Conservation (phyloP, 2,888 invertebrate species). For the Drosophila lutescens region DNA sequence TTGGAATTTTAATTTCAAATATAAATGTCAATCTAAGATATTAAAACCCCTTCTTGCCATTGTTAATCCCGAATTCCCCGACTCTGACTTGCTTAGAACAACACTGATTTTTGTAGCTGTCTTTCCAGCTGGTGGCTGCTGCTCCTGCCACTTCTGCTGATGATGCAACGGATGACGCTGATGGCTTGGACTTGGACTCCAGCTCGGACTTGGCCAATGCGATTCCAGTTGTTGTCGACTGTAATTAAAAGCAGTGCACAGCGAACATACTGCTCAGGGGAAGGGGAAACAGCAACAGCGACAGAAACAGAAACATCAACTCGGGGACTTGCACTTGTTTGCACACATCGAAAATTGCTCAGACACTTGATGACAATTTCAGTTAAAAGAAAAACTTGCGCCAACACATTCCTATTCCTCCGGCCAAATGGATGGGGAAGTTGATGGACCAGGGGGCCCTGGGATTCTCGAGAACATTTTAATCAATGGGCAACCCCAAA, state of each 20-base stretch:
- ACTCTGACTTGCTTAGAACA: constrained; percentile 17
- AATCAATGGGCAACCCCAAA: constrained; percentile 61
- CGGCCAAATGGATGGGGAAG: constrained; percentile 24
- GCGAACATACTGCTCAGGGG: constrained; percentile 33
- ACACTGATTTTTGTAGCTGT: constrained; percentile 36
- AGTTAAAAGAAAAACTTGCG: constrained; percentile 73
- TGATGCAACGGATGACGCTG: constrained; percentile 75
- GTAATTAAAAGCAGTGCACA: constrained; percentile 76
- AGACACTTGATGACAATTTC: constrained; percentile 78
- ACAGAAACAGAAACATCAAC: not conserved
- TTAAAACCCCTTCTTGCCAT: not conserved
- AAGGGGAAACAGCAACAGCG: not conserved
- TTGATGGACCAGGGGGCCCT: not conserved
- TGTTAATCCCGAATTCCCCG: not conserved
- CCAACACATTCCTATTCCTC: constrained; percentile 38
- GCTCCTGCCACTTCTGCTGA: constrained; percentile 54
- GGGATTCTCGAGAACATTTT: constrained; percentile 58
- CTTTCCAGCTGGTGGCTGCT: constrained; percentile 27
- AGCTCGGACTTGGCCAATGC: constrained; percentile 36
- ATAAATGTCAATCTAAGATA: too few species aligned
- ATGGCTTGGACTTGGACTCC: constrained; percentile 48
- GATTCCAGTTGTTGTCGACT: constrained; percentile 62
- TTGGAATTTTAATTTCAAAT: too few species aligned
- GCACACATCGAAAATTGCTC: constrained; percentile 75
- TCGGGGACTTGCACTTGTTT: constrained; percentile 60